A percentile compares a stretch with the other conserved stretches of the same genome.
These are phyloP conservation scores for Tachina grossa DNA, from an alignment of 2,888 invertebrate species.

Conservation along the genomic window DNA sequence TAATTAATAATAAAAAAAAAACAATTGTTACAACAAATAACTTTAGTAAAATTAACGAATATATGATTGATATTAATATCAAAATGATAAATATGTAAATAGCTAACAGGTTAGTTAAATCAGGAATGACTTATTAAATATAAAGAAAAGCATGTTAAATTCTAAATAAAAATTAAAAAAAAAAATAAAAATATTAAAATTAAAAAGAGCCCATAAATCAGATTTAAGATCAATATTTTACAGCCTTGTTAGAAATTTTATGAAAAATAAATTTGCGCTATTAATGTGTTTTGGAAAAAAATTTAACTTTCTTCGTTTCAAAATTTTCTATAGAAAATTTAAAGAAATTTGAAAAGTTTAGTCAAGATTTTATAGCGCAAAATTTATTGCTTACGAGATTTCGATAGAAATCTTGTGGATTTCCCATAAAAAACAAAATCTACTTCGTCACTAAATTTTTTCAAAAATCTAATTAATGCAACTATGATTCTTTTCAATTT, in stretches of 20 bases:
- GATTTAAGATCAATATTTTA: no score
- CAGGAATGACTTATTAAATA: slow-evolving; percentile 53
- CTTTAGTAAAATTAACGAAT: slow-evolving; percentile 59
- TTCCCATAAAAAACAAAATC: no score
- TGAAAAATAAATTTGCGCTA: no score
- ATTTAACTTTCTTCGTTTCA: no score
- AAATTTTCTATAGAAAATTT: background rate
- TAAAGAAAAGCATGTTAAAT: slow-evolving; percentile 15
- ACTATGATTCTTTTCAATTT: no score
- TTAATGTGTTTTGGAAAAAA: no score
- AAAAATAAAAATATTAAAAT: slow-evolving; percentile 1
- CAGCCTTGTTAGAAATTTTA: no score
- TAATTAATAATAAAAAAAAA: background rate
- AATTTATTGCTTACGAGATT: no score
- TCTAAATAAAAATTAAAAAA: slow-evolving; percentile 7
- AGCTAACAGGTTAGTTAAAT: slow-evolving; percentile 68
- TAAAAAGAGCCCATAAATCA: background rate
- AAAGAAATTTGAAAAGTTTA: background rate
- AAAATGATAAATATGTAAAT: slow-evolving; percentile 58
- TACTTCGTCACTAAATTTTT: no score
- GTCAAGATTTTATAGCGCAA: no score
- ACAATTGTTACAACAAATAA: slow-evolving; percentile 22
- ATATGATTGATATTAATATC: slow-evolving; percentile 33
- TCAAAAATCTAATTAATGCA: no score
- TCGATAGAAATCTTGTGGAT: no score